A percentile compares a stretch with the other conserved stretches of the same genome.
Conservation (phyloP, 2,888 invertebrate genomes). For the Pristionchus arcanus region DNA sequence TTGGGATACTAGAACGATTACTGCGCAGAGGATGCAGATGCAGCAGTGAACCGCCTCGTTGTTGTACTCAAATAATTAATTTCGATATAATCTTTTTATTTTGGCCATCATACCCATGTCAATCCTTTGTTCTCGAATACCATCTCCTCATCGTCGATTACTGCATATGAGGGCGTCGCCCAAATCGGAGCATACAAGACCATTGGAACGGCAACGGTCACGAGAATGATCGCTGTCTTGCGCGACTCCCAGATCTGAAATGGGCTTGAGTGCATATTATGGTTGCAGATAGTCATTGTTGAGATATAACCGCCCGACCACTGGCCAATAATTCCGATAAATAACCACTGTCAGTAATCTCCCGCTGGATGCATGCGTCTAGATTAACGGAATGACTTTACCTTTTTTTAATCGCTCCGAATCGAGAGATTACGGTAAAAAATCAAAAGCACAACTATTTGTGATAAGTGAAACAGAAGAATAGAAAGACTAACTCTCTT, state of each 20-base stretch:
- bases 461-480: not conserved
- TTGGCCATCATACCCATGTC: not conserved
- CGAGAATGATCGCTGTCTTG: not conserved
- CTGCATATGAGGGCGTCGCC: conserved; percentile 6
- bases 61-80: conserved; percentile 18
- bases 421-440: no score
- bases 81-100: not conserved
- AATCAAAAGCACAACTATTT: not conserved
- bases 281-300: no score
- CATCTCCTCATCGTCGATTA: conserved; percentile 49
- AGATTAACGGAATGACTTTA: no score
- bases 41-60: conserved; percentile 20
- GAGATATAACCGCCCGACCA: no score
- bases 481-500: not conserved
- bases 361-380: no score
- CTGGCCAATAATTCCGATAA: no score
- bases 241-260: conserved; percentile 35
- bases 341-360: no score
- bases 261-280: no score
- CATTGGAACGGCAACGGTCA: not conserved
- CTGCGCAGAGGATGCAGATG: not conserved
- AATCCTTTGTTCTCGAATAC: conserved; percentile 10
- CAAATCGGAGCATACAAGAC: conserved; percentile 31
- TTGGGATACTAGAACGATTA: conserved; percentile 8
- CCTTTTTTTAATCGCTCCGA: no score